phyloP scores from a whole-genome alignment of 2,888 invertebrate genomes.

The Galerucella calmariensis region DNA sequence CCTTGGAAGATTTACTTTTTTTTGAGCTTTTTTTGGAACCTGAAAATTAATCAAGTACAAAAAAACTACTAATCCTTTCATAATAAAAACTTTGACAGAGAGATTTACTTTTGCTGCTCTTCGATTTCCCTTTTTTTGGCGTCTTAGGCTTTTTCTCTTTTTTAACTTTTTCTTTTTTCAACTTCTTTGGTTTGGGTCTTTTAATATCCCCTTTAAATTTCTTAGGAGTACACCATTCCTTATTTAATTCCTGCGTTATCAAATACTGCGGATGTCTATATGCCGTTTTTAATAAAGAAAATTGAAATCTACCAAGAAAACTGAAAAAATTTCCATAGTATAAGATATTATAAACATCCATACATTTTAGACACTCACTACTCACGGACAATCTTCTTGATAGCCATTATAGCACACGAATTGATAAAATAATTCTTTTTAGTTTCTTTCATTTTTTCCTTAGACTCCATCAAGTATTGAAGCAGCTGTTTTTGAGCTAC shows the following conservation, averaged over 20 bases:
- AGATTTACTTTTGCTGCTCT: too few species aligned
- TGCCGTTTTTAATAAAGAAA: conserved; percentile 56
- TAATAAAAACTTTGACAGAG: too few species aligned
- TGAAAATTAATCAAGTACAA: not conserved
- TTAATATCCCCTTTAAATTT: conserved; percentile 56
- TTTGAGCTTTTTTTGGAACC: conserved; percentile 13
- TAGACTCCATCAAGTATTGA: conserved; percentile 42
- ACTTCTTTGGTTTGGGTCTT: conserved; percentile 51
- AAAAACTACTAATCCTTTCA: not conserved
- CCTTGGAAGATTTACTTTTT: conserved; percentile 11
- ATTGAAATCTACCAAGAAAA: conserved; percentile 62
- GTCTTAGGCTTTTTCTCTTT: conserved; percentile 52
- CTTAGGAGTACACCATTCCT: conserved; percentile 60
- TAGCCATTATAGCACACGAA: conserved; percentile 57
- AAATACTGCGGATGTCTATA: conserved; percentile 56
- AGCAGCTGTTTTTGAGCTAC: conserved; percentile 37
- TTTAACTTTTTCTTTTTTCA: conserved; percentile 52
- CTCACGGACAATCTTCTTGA: conserved; percentile 61
- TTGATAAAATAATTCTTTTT: conserved; percentile 55
- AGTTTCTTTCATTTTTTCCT: conserved; percentile 39
- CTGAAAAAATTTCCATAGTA: conserved; percentile 48
- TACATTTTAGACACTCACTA: conserved; percentile 54
- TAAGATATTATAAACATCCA: not conserved
- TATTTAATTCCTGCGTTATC: conserved; percentile 59
- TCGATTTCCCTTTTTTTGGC: conserved; percentile 49